A percentile compares a stretch with the other conserved stretches of the same genome.
These are phyloP conservation scores for Philopotamus ludificatus DNA, from an alignment of 1,140 invertebrate genomes.

Conservation along the genomic window DNA sequence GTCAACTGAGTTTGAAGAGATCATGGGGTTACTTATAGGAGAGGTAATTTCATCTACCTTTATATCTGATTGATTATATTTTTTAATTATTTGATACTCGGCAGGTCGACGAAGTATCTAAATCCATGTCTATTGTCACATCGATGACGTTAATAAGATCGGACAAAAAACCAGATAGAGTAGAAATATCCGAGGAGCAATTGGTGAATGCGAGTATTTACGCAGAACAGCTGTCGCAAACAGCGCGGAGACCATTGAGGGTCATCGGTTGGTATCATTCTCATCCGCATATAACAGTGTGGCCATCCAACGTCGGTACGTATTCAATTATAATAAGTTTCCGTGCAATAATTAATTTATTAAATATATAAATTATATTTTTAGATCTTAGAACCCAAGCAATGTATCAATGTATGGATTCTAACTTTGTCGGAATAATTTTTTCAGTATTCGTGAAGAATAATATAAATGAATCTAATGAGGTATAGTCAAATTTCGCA, in stretches of 20 bases:
- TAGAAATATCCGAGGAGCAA: conserved; percentile 85
- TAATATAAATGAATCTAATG: conserved; percentile 66
- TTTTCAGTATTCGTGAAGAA: conserved; percentile 84
- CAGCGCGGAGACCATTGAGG: conserved; percentile 64
- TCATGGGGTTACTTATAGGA: conserved; percentile 83
- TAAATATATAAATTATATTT: conserved; percentile 24
- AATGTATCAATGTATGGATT: conserved; percentile 83
- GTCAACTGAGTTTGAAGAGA: conserved; percentile 85
- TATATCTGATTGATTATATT: background rate
- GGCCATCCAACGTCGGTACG: conserved; percentile 82
- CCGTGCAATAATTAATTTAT: conserved; percentile 1
- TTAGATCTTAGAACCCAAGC: conserved; percentile 80
- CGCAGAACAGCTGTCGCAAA: conserved; percentile 63
- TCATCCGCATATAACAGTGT: conserved; percentile 88
- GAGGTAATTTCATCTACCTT: conserved; percentile 56
- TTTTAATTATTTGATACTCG: conserved; percentile 33
- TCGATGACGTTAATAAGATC: conserved; percentile 74
- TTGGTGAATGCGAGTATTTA: conserved; percentile 63
- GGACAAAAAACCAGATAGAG: conserved; percentile 82
- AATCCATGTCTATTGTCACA: conserved; percentile 69
- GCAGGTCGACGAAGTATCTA: conserved; percentile 62
- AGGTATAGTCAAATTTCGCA: conserved; percentile 43
- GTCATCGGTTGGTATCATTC: conserved; percentile 92
- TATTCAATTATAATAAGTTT: conserved; percentile 38
- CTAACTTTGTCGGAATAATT: conserved; percentile 81